Evolutionary conservation across 2,113 vertebrate species (phyloP).

Genomic region (Chaetorhynchus papuensis): DNA sequence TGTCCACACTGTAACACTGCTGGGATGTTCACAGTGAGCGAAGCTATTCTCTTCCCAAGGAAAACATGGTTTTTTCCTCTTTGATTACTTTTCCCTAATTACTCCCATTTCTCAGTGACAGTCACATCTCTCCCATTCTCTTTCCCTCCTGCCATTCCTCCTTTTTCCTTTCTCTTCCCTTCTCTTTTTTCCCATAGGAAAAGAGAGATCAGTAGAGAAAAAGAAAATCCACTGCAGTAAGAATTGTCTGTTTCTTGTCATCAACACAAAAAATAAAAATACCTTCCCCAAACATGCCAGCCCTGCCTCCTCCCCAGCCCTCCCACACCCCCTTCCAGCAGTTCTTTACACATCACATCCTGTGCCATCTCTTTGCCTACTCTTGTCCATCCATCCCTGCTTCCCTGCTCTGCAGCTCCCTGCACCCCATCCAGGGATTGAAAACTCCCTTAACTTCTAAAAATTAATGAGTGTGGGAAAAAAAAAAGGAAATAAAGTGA

Average conservation of each 20-base stretch:
- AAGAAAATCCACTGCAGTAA: not conserved
- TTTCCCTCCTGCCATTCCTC: not conserved
- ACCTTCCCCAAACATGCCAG: not conserved
- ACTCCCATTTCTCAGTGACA: not conserved
- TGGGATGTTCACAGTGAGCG: not conserved
- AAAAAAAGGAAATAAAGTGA: not conserved
- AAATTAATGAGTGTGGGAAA: too few species aligned
- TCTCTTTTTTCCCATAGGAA: not conserved
- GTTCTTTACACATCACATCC: not conserved
- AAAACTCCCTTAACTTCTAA: not conserved
- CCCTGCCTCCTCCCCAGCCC: not conserved
- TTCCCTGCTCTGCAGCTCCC: not conserved
- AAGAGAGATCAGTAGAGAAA: not conserved
- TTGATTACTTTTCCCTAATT: not conserved
- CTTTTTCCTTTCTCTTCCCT: not conserved
- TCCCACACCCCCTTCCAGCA: accelerated
- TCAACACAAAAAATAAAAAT: not conserved
- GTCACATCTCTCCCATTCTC: not conserved
- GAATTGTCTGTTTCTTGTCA: not conserved
- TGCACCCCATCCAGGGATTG: not conserved
- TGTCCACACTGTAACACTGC: not conserved
- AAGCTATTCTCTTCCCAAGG: not conserved
- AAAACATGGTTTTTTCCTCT: not conserved
- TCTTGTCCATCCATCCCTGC: not conserved
- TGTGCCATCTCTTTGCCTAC: not conserved